These are phyloP conservation scores for Corbicula japonica DNA, from an alignment of 2,888 invertebrate genomes.

Conservation along the genomic window DNA sequence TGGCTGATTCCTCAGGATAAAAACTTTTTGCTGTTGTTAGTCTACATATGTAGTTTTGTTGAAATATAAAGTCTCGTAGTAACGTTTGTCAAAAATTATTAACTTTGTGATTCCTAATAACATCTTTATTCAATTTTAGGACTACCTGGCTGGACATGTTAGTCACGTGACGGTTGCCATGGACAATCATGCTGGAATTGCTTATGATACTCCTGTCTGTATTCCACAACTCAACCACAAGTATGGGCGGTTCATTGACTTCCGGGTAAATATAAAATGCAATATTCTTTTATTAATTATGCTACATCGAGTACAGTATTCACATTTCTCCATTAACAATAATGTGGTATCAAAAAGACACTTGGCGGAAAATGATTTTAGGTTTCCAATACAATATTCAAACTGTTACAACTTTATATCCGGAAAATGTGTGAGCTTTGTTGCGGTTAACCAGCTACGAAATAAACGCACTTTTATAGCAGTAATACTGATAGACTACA, in stretches of 20 bases:
- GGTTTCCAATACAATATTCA: too few relatives aligned
- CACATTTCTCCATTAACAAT: too few relatives aligned
- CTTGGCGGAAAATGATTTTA: too few relatives aligned
- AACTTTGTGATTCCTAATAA: background rate
- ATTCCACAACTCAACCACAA: slow-evolving; percentile 70
- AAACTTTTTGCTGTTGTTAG: background rate
- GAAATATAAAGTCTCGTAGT: background rate
- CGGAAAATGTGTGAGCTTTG: too few relatives aligned
- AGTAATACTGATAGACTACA: too few relatives aligned
- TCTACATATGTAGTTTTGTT: background rate
- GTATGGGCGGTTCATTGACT: slow-evolving; percentile 67
- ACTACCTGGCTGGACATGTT: slow-evolving; percentile 61
- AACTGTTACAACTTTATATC: too few relatives aligned
- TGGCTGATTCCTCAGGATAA: background rate
- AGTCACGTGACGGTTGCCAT: slow-evolving; percentile 72
- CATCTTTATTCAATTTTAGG: slow-evolving; percentile 44
- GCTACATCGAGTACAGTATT: too few relatives aligned
- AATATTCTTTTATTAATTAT: too few relatives aligned
- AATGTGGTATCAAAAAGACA: too few relatives aligned
- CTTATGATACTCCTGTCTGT: slow-evolving; percentile 68
- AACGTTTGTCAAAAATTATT: background rate
- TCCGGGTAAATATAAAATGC: slow-evolving; percentile 67
- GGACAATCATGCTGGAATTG: slow-evolving; percentile 70
- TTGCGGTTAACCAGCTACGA: too few relatives aligned
- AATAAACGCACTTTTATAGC: too few relatives aligned